Evolutionary conservation across 2,888 invertebrate genomes (phyloP).

Genomic region (Phalera bucephala): DNA sequence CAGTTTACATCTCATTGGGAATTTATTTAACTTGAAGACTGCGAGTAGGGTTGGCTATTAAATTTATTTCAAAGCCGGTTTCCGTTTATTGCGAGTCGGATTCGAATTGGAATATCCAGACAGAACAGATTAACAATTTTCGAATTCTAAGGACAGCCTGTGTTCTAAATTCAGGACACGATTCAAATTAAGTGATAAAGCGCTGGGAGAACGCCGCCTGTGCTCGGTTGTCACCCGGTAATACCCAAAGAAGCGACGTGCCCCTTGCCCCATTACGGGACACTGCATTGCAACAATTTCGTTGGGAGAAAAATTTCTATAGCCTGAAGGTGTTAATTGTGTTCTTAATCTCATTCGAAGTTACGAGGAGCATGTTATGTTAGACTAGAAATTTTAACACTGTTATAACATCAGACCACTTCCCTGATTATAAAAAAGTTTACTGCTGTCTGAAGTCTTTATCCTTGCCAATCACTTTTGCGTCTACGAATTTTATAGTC

Average conservation of each 20-base stretch:
- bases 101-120: constrained; percentile 38
- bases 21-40: constrained; percentile 37
- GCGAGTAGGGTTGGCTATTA: constrained; percentile 29
- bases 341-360: too few species aligned
- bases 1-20: constrained; percentile 24
- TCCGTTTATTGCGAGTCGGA: constrained; percentile 35
- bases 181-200: constrained; percentile 79
- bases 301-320: constrained; percentile 20
- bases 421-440: too few species aligned
- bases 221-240: constrained; percentile 57
- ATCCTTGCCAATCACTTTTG: too few species aligned
- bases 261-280: constrained; percentile 35
- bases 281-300: constrained; percentile 37
- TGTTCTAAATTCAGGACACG: constrained; percentile 67
- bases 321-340: too few species aligned
- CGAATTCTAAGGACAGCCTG: constrained; percentile 42
- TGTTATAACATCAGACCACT: too few species aligned
- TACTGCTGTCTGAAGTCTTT: too few species aligned
- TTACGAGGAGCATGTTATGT: too few species aligned
- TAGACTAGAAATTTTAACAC: constrained; percentile 11
- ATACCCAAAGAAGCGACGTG: constrained; percentile 52
- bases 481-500: too few species aligned
- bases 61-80: constrained; percentile 35
- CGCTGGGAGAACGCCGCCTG: constrained; percentile 56
- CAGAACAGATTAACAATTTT: constrained; percentile 49